Base-by-base conservation (phyloP, 2,113 vertebrate genomes). In the Coturnix japonica region DNA sequence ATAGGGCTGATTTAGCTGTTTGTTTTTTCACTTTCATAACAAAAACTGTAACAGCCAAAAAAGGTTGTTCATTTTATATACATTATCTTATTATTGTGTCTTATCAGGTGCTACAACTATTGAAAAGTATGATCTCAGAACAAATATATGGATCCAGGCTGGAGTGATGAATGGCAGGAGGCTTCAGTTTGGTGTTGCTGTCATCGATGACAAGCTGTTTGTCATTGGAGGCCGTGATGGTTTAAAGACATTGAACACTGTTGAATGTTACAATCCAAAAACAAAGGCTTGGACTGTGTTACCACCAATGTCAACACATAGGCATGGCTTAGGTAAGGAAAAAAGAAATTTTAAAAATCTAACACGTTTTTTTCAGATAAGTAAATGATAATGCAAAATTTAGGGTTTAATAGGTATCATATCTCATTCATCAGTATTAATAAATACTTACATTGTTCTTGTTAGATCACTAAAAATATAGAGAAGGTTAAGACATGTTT, bases 171-270 rank as follows among this genome's bases (percentile, higher is more conserved):
- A 97, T 10, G 98, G 98, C 66, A 96, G 98, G 70, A 97, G 98
- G 64, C 67, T 98, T 81, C 98, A 98, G 73, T 98, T 98, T 95
- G 98, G 98, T 59, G 98, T 98, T 53, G 98, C 98, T 94, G 98
- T 98, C 75, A 98, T 98, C 5, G 98, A 98, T 79, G 98, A 98
- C 69, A 98, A 98, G 65, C 96, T 98, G 7, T 98, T 98, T 89
- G 98, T 98, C 65, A 98, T 98, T 91, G 98, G 98, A 97, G 98
- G 98, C 81, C 97, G 98, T 47, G 98, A 98, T 94, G 98, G 98
- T 49, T 97, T 98, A 93, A 98, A 98, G 96, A 98, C 98, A 11
- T 88, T 98, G 91, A 98, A 98, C 91, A 98, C 98, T n/a, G 98
- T 98, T 64, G 98, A 98, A 91, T 98, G 98, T 95, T 98, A 98